phyloP scores from a whole-genome alignment of 2,888 invertebrate species.

The Thereva unica region DNA sequence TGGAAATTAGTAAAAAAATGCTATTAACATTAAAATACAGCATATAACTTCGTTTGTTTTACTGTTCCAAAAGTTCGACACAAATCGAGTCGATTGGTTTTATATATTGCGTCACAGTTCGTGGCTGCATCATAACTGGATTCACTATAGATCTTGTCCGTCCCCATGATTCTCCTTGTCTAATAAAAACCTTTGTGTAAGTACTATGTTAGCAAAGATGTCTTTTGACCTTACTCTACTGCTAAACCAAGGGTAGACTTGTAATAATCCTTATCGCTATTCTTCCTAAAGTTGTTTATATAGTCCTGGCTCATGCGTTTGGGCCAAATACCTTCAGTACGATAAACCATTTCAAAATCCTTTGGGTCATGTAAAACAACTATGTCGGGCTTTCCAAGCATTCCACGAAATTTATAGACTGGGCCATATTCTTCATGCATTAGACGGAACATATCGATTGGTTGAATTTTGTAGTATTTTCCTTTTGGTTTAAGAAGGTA shows the following conservation, averaged over 20 bases:
- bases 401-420: conserved; percentile 57
- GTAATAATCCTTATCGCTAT: not conserved
- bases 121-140: conserved; percentile 66
- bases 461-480: conserved; percentile 46
- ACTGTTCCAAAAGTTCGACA: conserved; percentile 48
- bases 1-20: conserved; percentile 38
- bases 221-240: not conserved
- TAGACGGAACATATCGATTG: conserved; percentile 48
- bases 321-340: conserved; percentile 60
- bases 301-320: conserved; percentile 54
- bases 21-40: not conserved
- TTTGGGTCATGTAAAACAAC: conserved; percentile 61
- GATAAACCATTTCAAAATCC: conserved; percentile 58
- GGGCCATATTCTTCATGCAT: conserved; percentile 54
- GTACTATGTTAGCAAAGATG: no score
- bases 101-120: conserved; percentile 60
- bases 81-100: conserved; percentile 60
- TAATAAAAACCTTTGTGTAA: conserved; percentile 18
- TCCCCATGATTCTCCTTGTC: conserved; percentile 63
- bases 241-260: not conserved
- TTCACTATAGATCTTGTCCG: conserved; percentile 68
- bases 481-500: conserved; percentile 42
- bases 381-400: conserved; percentile 52
- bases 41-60: not conserved
- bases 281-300: conserved; percentile 54